phyloP scores from a whole-genome alignment of 92 coral and sea anemone genomes.

The Heliopora coerulea region DNA sequence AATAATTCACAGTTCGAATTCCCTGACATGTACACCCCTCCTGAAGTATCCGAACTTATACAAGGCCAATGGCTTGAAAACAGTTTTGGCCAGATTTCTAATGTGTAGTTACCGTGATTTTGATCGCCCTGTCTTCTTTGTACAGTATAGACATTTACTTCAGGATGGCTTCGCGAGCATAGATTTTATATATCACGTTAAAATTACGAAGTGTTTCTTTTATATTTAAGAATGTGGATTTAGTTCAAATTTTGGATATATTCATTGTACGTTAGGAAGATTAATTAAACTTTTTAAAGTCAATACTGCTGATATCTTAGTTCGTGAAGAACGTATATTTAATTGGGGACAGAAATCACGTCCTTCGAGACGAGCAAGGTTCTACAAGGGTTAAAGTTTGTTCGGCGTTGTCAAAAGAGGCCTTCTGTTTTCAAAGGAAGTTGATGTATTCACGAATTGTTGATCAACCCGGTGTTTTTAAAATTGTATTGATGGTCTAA shows the following conservation, averaged over 20 bases:
- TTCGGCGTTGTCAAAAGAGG: too few species aligned
- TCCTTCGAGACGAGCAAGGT: too few species aligned
- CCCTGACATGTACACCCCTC: slow-evolving; percentile 97
- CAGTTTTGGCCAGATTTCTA: slow-evolving; percentile 88
- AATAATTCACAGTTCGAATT: slow-evolving; percentile 89
- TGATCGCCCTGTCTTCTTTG: too few species aligned
- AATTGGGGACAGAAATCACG: too few species aligned
- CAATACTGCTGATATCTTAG: not conserved
- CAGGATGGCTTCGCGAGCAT: not conserved
- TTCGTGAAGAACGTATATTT: not conserved
- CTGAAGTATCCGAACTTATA: slow-evolving; percentile 96
- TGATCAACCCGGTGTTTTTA: not conserved
- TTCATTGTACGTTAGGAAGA: not conserved
- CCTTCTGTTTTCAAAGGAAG: too few species aligned
- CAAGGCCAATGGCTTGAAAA: slow-evolving; percentile 99
- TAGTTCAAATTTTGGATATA: not conserved
- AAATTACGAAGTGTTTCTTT: slow-evolving; percentile 2
- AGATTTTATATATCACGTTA: slow-evolving; percentile 19
- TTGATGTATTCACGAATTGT: not conserved
- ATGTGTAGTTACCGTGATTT: not conserved
- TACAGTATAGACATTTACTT: not conserved
- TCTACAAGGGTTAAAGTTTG: too few species aligned
- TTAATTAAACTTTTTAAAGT: not conserved
- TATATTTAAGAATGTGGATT: slow-evolving; percentile 1
- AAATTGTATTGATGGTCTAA: not conserved